Percentiles rank a stretch among this genome's conserved stretches.
Evolutionary conservation across 2,888 invertebrate species (phyloP).

Genomic region (Neocrepidodera transversa): DNA sequence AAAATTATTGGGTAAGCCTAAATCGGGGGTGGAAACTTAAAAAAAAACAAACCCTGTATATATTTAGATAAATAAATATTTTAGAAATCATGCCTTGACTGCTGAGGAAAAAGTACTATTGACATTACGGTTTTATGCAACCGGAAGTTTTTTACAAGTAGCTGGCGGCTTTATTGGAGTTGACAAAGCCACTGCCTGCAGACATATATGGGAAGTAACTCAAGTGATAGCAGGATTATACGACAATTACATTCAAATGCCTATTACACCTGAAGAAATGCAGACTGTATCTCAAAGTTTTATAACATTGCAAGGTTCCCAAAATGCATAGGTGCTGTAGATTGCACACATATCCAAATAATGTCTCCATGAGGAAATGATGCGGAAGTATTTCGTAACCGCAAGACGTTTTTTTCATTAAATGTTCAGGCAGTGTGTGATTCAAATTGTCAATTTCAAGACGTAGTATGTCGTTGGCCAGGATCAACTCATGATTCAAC

Average conservation of each 20-base stretch:
- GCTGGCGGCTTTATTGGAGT: not conserved
- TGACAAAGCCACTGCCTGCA: no score
- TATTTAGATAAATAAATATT: no score
- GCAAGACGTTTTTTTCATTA: not conserved
- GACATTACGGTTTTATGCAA: no score
- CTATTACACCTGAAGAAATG: constrained; percentile 3
- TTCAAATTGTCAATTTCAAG: no score
- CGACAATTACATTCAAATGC: constrained; percentile 12
- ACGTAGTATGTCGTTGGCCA: no score
- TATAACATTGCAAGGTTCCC: constrained; percentile 11
- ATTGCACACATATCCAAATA: constrained; percentile 11
- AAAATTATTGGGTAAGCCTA: no score
- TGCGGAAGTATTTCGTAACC: constrained; percentile 11
- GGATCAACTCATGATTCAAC: no score
- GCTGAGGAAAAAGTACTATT: no score
- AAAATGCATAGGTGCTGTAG: constrained; percentile 13
- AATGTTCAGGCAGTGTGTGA: not conserved
- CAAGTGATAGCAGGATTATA: not conserved
- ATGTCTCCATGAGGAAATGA: constrained; percentile 2
- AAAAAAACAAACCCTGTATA: no score
- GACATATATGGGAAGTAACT: constrained; percentile 1
- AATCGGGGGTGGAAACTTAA: no score
- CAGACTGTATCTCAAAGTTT: not conserved
- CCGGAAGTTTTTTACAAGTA: not conserved
- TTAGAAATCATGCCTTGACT: no score